Evolutionary conservation across 2,797 vertebrate species (phyloP), one percentile per base, ranked within the genome.

Genomic region (Falco biarmicus): DNA sequence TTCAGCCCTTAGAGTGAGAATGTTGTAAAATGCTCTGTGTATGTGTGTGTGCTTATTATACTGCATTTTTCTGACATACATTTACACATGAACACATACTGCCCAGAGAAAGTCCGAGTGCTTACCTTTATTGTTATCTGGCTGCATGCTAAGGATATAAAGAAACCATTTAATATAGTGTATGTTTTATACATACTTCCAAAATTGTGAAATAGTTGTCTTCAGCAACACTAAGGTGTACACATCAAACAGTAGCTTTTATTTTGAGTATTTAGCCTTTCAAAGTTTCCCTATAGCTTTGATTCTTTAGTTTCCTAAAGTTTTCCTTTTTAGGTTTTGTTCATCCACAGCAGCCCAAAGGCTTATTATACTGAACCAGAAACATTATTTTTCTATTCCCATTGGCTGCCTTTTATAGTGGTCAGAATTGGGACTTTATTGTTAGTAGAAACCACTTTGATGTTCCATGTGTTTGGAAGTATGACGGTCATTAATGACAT

Each of bases 1-100:
- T 91, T 96, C 63, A 76, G 32, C 57, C 54, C 60, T 57, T 86
- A 53, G 26, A 96, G 65, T 57, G 20, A 84, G 84, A 87, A 80
- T 51, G 45, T 77, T 82, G 87, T 92, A 79, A 90, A 95, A 87
- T 69, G 34, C 16, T 87, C 54, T 82, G 26, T 89, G 43, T 82
- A 9, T 47, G 76, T 11, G 71, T 76, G 51, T 57, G 76, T 19
- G 48, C 28, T 32, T 60, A 10, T 81, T 68, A 59, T 17, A 31
- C 16, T 45, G 45, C 15, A 6, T 69, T 91, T 90, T 92, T 59
- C 63, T 87, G 92, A 90, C 76, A 50, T 70, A 70, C 41, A 39
- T 70, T 81, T 73, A 68, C 32, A 34, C 9, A 37, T 17, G 11
- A 48, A 60, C 69, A 84, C 53, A 81, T 71, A 69, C 81, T 78